phyloP scores from a whole-genome alignment of 2,888 invertebrate species.

The Scaptodrosophila latifasciaeformis region DNA sequence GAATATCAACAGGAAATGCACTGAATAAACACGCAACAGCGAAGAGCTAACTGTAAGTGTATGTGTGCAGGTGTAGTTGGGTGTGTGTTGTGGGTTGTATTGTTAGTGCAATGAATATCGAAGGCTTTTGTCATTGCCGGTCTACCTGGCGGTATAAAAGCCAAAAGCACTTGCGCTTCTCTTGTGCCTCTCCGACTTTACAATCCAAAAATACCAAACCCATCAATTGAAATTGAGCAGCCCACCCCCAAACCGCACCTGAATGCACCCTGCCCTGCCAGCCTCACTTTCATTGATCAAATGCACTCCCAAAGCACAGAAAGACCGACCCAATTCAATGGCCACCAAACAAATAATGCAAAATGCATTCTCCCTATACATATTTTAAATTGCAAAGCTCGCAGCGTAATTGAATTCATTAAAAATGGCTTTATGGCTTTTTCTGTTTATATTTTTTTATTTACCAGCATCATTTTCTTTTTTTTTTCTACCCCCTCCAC shows the following conservation, averaged over 20 bases:
- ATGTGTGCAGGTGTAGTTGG: constrained; percentile 8
- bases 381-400: constrained; percentile 19
- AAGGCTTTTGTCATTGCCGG: background rate
- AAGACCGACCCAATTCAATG: constrained; percentile 22
- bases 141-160: background rate
- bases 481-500: constrained; percentile 4
- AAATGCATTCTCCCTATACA: constrained; percentile 28
- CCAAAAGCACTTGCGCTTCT: too few species aligned
- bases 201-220: too few species aligned
- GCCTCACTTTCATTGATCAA: too few species aligned
- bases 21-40: constrained; percentile 62
- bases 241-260: too few species aligned
- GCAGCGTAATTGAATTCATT: constrained; percentile 55
- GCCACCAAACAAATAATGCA: constrained; percentile 41
- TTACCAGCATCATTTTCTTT: background rate
- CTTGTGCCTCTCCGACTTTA: too few species aligned
- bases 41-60: background rate
- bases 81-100: constrained; percentile 11
- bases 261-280: too few species aligned
- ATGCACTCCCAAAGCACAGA: background rate
- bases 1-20: constrained; percentile 67
- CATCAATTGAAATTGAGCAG: too few species aligned
- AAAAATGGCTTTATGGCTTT: constrained; percentile 19
- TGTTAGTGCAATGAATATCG: constrained; percentile 3
- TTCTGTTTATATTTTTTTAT: constrained; percentile 8